Evolutionary conservation across 2,888 invertebrate species (phyloP).

Genomic region (Synergus umbraculus): DNA sequence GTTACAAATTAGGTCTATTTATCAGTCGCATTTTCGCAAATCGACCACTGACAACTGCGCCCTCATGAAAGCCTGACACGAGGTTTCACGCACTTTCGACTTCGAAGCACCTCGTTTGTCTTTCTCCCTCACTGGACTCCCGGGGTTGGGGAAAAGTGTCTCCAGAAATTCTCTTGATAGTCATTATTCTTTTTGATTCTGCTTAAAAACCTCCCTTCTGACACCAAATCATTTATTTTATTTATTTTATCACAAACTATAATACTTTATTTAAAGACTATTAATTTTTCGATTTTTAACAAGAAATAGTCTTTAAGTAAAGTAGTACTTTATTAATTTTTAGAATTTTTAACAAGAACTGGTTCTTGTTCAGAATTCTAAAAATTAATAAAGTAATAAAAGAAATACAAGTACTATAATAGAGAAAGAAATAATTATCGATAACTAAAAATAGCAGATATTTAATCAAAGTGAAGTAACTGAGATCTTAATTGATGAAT

Average conservation of each 20-base stretch:
- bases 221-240: neutral
- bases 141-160: neutral
- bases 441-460: neutral
- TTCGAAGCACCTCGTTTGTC: constrained; percentile 17
- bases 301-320: no score
- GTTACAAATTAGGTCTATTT: constrained; percentile 22
- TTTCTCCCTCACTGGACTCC: neutral
- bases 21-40: constrained; percentile 31
- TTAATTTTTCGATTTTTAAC: neutral
- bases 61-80: neutral
- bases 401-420: neutral
- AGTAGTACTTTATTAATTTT: no score
- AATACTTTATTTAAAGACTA: neutral
- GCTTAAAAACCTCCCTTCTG: neutral
- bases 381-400: neutral
- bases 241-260: neutral
- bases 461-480: neutral
- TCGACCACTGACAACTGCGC: constrained; percentile 22
- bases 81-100: constrained; percentile 29
- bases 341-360: no score
- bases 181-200: constrained; percentile 8
- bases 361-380: no score
- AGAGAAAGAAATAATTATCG: neutral
- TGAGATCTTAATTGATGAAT: neutral
- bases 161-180: neutral